Conservation (phyloP, 2,888 invertebrate species). For the Drosophila mayaguana region DNA sequence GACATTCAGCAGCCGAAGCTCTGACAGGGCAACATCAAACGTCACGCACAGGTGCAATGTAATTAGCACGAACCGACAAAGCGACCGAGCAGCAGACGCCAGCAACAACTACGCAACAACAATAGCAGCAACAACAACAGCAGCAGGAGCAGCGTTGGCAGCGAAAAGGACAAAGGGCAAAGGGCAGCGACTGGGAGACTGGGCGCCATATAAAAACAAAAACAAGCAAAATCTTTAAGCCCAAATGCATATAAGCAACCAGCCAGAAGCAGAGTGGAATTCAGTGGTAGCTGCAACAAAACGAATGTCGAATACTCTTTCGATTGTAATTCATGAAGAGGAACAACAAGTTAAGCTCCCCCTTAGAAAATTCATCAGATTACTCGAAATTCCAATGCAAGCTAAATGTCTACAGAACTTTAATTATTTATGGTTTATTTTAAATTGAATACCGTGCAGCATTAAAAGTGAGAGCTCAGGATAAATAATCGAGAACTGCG, state of each 20-base stretch:
- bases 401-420: too few relatives aligned
- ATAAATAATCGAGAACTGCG: too few relatives aligned
- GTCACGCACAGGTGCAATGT: slow-evolving; percentile 79
- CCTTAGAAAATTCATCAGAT: too few relatives aligned
- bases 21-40: slow-evolving; percentile 79
- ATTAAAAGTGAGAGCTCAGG: too few relatives aligned
- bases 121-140: not conserved
- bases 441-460: too few relatives aligned
- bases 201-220: slow-evolving; percentile 70
- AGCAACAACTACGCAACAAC: slow-evolving; percentile 18
- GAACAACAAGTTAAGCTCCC: too few relatives aligned
- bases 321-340: not conserved
- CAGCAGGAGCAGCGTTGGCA: slow-evolving; percentile 8
- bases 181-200: slow-evolving; percentile 21
- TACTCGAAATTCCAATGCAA: too few relatives aligned
- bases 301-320: not conserved
- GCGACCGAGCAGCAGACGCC: slow-evolving; percentile 43
- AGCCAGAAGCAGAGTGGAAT: slow-evolving; percentile 12
- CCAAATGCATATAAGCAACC: slow-evolving; percentile 76
- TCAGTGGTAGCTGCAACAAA: not conserved
- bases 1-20: slow-evolving; percentile 53
- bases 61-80: slow-evolving; percentile 79
- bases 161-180: slow-evolving; percentile 29
- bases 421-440: too few relatives aligned
- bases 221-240: slow-evolving; percentile 78